Evolutionary conservation across 1,140 invertebrate genomes (phyloP), one percentile per base, ranked within the genome.

Genomic region (Drosophila tsacasi): DNA sequence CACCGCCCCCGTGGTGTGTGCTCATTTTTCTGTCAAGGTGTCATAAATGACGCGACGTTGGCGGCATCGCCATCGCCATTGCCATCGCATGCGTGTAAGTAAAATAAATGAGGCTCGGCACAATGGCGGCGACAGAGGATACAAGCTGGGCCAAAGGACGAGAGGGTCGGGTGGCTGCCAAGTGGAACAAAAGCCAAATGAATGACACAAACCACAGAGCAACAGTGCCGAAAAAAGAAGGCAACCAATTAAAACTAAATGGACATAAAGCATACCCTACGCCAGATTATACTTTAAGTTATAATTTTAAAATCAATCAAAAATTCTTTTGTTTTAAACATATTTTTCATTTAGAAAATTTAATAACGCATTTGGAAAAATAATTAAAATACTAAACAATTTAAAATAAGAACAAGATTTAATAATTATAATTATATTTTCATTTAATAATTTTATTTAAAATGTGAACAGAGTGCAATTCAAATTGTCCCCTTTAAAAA

Each of bases 21-120:
- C 83, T 89, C 83, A 87, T 87, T 87, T 87, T 84, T 89, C 81
- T 84, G 84, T 84, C 84, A 87, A 89, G 84, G 84, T 87, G 84
- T 87, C 84, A 87, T 87, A 87, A 87, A 89, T 87, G 84, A 87
- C 84, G 84, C 82, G 79, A 66, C 78, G 63, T 75, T 75, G 67
- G 67, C 81, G 80, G 67, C 52, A 62, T 15, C 67, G 67, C 67
- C 77, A 73, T 64, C 35, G 60, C 63, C 63, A 76, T 72, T 52
- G 67, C 58, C 44, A 61, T 67, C 67, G 77, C 84, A 81, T 81
- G 85, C 81, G 84, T 84, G 85, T 90, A 90, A 90, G 85, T 84
- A 90, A 90, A 90, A 90, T 90, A 90, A 90, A 90, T 90, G 85
- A 90, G 85, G 71, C 85, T 71, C 85, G 71, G 85, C 82, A 79